Evolutionary conservation across 2,888 invertebrate species (phyloP), one percentile per base, ranked within the genome.

Genomic region (Epistrophe eligans): DNA sequence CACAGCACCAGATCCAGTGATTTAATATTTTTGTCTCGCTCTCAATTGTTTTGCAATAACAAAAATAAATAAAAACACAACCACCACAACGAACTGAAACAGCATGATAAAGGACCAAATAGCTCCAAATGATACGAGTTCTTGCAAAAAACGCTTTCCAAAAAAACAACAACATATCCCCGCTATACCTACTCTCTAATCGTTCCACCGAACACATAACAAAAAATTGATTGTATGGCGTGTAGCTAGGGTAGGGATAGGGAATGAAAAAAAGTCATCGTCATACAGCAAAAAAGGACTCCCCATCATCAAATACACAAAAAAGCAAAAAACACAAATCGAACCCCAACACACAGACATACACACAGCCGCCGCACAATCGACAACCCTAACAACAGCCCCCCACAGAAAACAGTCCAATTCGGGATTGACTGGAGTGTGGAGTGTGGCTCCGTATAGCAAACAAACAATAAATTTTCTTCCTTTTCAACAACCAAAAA

Each of bases 401-500:
- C 87, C 87, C 87, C 87, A 87, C 71, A 87, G 77, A 87, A 83
- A 87, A 79, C 87, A 87, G 87, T 87, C 83, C 87, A 79, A 79
- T 72, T 87, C 83, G 79, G 87, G 87, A 87, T 87, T 87, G 87
- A 83, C 72, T 87, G 87, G 87, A 87, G 87, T 87, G 87, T 87
- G 87, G 87, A 87, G 87, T 87, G 83, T 66, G 83, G 83, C 87
- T 87, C 87, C 87, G 87, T 79, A 83, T 48, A 83, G 72, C 74
- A 87, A 79, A 87, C 87, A 87, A 87, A 87, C 87, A 87, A 87
- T 83, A 87, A 87, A 87, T 83, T 87, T 87, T 87, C 87, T 87
- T 83, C 87, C 82, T 87, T 83, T 87, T 87, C 71, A 87, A 83
- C 71, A 87, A 83, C 87, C 83, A 67, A 87, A 87, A 79, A 87